Evolutionary conservation across 2,113 vertebrate species (phyloP), one percentile per base, ranked within the genome.

Genomic region (Takifugu bimaculatus): DNA sequence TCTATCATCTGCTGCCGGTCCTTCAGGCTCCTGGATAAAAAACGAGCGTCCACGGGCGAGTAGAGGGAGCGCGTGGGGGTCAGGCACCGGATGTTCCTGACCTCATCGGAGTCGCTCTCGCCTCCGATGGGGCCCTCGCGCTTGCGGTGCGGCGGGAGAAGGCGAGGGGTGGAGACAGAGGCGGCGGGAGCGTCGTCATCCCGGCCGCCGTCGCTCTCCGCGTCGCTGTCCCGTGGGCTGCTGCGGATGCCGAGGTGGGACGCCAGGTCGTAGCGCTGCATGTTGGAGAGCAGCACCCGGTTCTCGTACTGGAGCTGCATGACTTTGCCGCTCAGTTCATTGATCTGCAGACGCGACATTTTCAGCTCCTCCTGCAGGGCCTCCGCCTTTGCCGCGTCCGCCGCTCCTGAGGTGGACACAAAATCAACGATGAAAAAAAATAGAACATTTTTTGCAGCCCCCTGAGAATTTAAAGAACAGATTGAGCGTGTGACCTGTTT

Each of bases 301-400:
- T 99, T 99, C 89, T 99, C 96, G 1, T 98, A 99, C 87, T 99
- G 97, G 43, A 98, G 92, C 78, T 99, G 96, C 95, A 98, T 97
- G 63, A 99, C 96, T 86, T 98, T 98, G 57, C 96, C 96, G 0
- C 96, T 98, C 82, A 99, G 89, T 75, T 99, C 97, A 1, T 98
- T 98, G 86, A 99, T 94, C 83, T 99, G 97, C 84, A 97, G 89
- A 27, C 97, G 93, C 0, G 96, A 95, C 0, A 92, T 92, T 86
- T 98, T 98, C 13, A 99, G 91, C 84, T 99, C 97, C 81, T 99
- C 97, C 84, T 97, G 97, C 28, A 99, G 86, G 0, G 89, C 93
- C 81, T 98, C 96, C 1, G 90, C 85, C 81, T 98, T 99, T 70
- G 93, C 93, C 1, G 59, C 88, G 49, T 98, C 94, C 25, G 60